Conservation (phyloP, 2,888 invertebrate species). For the Lasioglossum malachurum region DNA sequence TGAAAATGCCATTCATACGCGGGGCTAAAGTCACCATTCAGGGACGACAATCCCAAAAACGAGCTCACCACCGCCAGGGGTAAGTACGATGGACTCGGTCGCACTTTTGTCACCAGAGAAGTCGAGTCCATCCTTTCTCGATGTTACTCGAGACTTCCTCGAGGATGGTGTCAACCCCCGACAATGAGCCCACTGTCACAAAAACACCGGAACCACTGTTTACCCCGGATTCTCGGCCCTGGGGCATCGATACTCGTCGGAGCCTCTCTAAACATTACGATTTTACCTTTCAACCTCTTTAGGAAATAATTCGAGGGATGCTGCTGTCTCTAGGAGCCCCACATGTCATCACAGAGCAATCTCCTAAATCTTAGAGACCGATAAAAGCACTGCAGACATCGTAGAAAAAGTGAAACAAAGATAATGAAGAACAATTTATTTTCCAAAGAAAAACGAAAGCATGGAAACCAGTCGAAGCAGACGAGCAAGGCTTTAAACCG, state of each 20-base stretch:
- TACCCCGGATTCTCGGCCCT: background rate
- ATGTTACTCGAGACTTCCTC: slow-evolving; percentile 29
- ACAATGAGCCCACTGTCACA: background rate
- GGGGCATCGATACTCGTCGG: background rate
- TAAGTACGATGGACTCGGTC: slow-evolving; percentile 62
- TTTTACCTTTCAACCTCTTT: background rate
- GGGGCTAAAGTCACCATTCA: slow-evolving; percentile 73
- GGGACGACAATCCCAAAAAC: slow-evolving; percentile 66
- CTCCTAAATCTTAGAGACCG: background rate
- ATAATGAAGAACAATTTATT: background rate
- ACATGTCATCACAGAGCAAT: background rate
- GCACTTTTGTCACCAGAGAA: slow-evolving; percentile 48
- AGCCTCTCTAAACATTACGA: background rate
- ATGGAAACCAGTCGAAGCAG: background rate
- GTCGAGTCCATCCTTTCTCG: slow-evolving; percentile 45
- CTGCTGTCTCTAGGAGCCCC: background rate
- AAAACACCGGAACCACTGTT: background rate
- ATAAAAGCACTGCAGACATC: background rate
- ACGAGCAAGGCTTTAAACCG: background rate
- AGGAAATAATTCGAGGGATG: background rate
- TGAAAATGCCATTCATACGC: slow-evolving; percentile 73
- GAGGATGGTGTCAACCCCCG: slow-evolving; percentile 24
- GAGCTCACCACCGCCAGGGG: slow-evolving; percentile 50
- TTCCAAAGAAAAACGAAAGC: background rate
- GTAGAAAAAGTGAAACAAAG: background rate